Percentiles rank a stretch among this genome's conserved stretches.
phyloP scores from a whole-genome alignment of 2,797 vertebrate genomes.

The Emys orbicularis region DNA sequence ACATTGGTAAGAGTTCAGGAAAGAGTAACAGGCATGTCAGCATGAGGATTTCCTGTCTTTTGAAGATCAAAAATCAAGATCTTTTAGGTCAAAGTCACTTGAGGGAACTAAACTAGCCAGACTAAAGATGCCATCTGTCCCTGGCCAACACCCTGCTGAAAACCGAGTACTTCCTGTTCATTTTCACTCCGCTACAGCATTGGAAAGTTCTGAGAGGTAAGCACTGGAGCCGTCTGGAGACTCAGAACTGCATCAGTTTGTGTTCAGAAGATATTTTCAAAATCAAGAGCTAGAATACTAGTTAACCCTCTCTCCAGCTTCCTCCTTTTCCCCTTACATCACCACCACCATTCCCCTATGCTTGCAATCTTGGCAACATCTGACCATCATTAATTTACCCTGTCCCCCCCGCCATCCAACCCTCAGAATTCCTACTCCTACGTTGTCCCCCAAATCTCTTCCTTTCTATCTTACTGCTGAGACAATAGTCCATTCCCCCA shows the following conservation, averaged over 20 bases:
- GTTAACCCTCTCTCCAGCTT: neutral
- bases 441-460: neutral
- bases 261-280: neutral
- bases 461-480: neutral
- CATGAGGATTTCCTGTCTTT: neutral
- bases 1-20: neutral
- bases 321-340: neutral
- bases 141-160: rapidly evolving
- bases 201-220: neutral
- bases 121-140: rapidly evolving
- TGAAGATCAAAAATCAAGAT: rapidly evolving
- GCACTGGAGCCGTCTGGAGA: neutral
- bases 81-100: neutral
- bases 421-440: neutral
- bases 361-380: neutral
- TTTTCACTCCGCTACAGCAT: neutral
- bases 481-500: no score
- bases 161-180: neutral
- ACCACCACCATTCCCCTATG: neutral
- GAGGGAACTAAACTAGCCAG: rapidly evolving
- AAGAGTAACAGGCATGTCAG: neutral
- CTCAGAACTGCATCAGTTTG: neutral
- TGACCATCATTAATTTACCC: neutral
- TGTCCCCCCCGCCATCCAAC: neutral
- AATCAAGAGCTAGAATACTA: neutral